phyloP scores from a whole-genome alignment of 2,888 invertebrate species.

The Xestobium rufovillosum region DNA sequence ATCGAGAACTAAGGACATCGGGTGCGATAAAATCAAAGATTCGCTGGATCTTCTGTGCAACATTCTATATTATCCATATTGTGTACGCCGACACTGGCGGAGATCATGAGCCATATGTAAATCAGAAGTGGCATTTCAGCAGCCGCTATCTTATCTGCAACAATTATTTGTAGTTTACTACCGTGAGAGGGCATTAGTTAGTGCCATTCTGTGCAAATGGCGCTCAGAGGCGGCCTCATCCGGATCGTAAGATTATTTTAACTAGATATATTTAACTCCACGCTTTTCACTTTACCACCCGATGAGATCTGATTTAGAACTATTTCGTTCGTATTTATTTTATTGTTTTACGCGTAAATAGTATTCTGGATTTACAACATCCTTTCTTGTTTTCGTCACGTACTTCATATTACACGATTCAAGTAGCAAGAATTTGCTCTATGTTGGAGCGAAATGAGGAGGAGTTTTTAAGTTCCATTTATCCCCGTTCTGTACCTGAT shows the following conservation, averaged over 20 bases:
- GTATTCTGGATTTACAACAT: too few relatives aligned
- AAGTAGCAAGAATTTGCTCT: too few relatives aligned
- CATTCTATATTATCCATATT: constrained; percentile 32
- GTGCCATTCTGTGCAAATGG: constrained; percentile 40
- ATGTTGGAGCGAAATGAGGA: too few relatives aligned
- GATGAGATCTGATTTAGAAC: constrained; percentile 36
- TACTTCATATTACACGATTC: too few relatives aligned
- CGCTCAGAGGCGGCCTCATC: constrained; percentile 32
- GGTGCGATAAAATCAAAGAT: too few relatives aligned
- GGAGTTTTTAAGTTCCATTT: too few relatives aligned
- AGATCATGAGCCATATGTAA: constrained; percentile 39
- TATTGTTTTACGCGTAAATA: constrained; percentile 26
- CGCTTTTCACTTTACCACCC: constrained; percentile 32
- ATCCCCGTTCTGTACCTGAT: too few relatives aligned
- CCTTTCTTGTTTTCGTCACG: constrained; percentile 10
- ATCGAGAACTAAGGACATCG: too few relatives aligned
- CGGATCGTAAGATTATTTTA: constrained; percentile 33
- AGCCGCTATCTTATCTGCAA: constrained; percentile 40
- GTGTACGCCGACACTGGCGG: constrained; percentile 31
- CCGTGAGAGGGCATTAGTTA: constrained; percentile 35
- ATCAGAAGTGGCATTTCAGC: constrained; percentile 36
- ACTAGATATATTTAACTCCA: constrained; percentile 33
- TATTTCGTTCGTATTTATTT: constrained; percentile 29
- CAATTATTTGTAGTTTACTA: constrained; percentile 42
- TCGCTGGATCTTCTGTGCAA: too few relatives aligned